phyloP scores from a whole-genome alignment of 2,888 invertebrate genomes.

The Metopia argyrocephala region DNA sequence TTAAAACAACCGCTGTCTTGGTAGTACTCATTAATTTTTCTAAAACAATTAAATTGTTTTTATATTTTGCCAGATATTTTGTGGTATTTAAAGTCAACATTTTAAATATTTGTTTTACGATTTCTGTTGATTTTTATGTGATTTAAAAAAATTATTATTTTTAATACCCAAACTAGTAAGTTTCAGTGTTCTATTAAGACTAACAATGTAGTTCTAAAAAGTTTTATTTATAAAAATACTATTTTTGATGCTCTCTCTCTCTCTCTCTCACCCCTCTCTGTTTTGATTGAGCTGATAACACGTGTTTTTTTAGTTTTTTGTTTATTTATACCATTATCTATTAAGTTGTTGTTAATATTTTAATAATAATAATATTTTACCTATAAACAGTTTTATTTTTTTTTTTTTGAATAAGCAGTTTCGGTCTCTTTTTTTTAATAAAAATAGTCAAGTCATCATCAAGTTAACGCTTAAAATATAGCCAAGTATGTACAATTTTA shows the following conservation, averaged over 20 bases:
- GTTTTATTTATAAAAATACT: not conserved
- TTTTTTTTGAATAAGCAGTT: not conserved
- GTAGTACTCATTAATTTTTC: not conserved
- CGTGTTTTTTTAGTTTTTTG: not conserved
- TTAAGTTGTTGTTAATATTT: not conserved
- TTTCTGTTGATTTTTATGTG: not conserved
- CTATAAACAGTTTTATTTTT: not conserved
- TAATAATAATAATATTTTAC: not conserved
- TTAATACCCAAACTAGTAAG: not conserved
- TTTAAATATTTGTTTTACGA: not conserved
- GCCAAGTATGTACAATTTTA: no score
- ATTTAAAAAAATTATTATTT: no score
- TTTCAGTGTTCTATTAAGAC: not conserved
- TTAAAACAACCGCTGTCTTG: not conserved
- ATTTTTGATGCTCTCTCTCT: no score
- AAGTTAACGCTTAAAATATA: no score
- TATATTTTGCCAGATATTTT: not conserved
- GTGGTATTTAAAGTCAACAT: conserved; percentile 3
- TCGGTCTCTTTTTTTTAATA: not conserved
- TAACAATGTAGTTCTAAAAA: not conserved
- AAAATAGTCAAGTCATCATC: no score
- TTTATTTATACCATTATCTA: no score
- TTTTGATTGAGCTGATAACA: not conserved
- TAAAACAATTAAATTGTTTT: not conserved
- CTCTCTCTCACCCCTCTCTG: no score